Percentiles rank a stretch among this genome's conserved stretches.
phyloP scores from a whole-genome alignment of 2,113 vertebrate genomes.

The Callorhinus ursinus region DNA sequence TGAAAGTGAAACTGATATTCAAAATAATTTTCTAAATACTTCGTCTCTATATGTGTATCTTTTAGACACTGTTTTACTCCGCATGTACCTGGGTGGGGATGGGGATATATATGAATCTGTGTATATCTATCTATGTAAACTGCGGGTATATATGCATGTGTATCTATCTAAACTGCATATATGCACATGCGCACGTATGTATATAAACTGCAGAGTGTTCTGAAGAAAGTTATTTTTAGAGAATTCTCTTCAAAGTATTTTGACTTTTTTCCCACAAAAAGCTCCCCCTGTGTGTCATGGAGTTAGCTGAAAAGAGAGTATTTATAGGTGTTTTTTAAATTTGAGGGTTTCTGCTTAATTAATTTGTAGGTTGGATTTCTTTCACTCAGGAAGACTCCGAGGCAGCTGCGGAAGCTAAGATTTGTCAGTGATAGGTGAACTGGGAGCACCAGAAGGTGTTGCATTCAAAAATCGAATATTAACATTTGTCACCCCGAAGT shows the following conservation, averaged over 20 bases:
- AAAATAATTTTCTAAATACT: constrained; percentile 48
- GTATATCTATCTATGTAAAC: not conserved
- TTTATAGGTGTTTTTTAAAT: constrained; percentile 44
- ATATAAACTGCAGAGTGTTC: not conserved
- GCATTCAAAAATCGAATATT: not conserved
- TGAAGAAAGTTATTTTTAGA: constrained; percentile 48
- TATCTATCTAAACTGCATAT: not conserved
- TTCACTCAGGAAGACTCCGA: not conserved
- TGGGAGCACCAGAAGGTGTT: not conserved
- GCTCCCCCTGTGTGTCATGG: constrained; percentile 1
- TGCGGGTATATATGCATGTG: not conserved
- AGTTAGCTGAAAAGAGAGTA: constrained; percentile 18
- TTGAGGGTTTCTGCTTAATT: constrained; percentile 35
- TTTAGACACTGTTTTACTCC: not conserved
- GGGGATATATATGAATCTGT: not conserved
- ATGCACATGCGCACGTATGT: not conserved
- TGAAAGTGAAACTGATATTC: constrained; percentile 74
- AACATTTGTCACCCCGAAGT: not conserved
- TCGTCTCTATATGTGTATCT: not conserved
- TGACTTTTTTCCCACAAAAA: constrained; percentile 9
- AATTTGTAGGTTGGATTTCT: not conserved
- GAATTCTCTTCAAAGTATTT: constrained; percentile 45
- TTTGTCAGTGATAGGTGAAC: not conserved
- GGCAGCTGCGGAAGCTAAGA: not conserved
- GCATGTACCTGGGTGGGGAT: not conserved